Evolutionary conservation across 2,797 vertebrate species (phyloP), one percentile per base, ranked within the genome.

Genomic region (Phalloptychus januarius): DNA sequence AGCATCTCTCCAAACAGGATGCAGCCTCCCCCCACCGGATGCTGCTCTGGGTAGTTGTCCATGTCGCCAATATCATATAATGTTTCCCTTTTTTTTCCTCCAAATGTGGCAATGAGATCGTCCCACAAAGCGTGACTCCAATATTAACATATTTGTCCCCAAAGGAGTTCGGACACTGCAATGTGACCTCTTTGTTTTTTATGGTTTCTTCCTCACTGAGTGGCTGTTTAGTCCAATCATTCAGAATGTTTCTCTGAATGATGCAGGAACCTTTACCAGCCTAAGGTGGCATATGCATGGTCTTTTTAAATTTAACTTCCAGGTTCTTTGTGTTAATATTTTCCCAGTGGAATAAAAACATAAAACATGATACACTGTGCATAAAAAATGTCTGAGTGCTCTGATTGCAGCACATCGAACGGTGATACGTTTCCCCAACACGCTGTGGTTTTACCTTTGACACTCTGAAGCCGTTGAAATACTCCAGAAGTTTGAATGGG

Each of bases 401-500:
- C 54, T 28, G 52, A 54, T 10, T 56, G 54, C 25, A 58, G 54
- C 54, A 58, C 54, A 28, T 56, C n/a, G n/a, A 28, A 5, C 12
- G n/a, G n/a, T 28, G 12, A 58, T 2, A 7, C 10, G 16, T 36
- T 63, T 8, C 20, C 15, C 31, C 33, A 10, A 15, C 33, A 63
- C 7, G 61, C 61, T 36, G 61, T 36, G 10, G 5, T 40, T 38
- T 40, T 20, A 96, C 95, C 94, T 95, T 95, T 0, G 95, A 96
- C 65, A 96, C 85, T 74, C 92, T 93, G 91, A 94, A 96, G 76
- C 95, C 95, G 74, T 94, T 95, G 77, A 96, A 86, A 83, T 95
- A 96, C 82, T 96, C 94, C 84, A 96, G 89, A 40, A 96, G 94
- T 91, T 93, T 96, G 76, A 95, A 95, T 0, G 95, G 95, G 13